phyloP scores from a whole-genome alignment of 2,888 invertebrate species.

The Ophonus ardosiacus region DNA sequence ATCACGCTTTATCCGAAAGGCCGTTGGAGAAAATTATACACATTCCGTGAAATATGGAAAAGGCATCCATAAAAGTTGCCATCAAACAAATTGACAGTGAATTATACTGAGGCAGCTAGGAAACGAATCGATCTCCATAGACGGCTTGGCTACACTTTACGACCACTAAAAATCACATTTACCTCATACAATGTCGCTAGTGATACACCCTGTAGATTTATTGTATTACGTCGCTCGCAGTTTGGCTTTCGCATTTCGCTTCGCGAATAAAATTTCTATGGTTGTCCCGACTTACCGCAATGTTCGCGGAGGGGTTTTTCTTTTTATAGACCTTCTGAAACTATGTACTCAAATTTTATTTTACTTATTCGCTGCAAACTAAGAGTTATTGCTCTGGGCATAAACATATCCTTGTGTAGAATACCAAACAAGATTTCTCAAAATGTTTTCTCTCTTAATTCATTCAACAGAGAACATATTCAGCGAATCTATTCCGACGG shows the following conservation, averaged over 20 bases:
- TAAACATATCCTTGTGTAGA: conserved; percentile 3
- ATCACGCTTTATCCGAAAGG: conserved; percentile 17
- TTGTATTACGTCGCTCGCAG: conserved; percentile 33
- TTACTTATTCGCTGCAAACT: conserved; percentile 35
- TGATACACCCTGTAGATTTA: conserved; percentile 52
- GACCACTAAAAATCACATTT: conserved; percentile 54
- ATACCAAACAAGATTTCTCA: background rate
- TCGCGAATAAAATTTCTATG: conserved; percentile 37
- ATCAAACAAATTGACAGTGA: conserved; percentile 55
- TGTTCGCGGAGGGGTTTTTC: conserved; percentile 19
- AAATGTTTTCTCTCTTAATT: background rate
- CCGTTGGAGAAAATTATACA: conserved; percentile 34
- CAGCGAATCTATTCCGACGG: background rate
- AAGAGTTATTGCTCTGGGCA: conserved; percentile 3
- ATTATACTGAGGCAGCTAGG: conserved; percentile 4
- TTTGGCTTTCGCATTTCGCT: conserved; percentile 10
- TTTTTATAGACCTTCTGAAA: conserved; percentile 14
- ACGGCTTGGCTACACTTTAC: conserved; percentile 53
- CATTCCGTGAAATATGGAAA: conserved; percentile 47
- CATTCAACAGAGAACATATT: background rate
- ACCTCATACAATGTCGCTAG: conserved; percentile 43
- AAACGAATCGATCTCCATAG: conserved; percentile 38
- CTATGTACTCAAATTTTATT: conserved; percentile 44
- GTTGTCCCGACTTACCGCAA: conserved; percentile 27
- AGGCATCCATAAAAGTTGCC: conserved; percentile 37